phyloP scores from a whole-genome alignment of 2,113 vertebrate species.

The Laterallus jamaicensis region DNA sequence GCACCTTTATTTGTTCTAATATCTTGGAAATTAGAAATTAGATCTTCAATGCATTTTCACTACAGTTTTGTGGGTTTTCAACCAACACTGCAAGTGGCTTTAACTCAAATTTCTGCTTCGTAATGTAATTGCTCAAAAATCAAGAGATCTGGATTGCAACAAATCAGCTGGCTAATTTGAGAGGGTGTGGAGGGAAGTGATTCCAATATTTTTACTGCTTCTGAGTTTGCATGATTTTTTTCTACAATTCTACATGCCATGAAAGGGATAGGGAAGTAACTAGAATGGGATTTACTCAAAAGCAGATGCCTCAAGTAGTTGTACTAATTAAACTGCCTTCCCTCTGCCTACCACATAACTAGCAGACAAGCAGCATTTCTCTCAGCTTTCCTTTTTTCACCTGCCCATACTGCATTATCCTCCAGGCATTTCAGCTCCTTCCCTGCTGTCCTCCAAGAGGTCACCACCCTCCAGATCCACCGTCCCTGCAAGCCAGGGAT shows the following conservation, averaged over 20 bases:
- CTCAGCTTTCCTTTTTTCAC: neutral
- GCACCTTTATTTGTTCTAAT: neutral
- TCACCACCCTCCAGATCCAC: neutral
- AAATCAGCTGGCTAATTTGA: neutral
- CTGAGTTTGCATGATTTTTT: neutral
- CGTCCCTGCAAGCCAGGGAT: neutral
- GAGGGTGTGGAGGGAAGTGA: rapidly evolving
- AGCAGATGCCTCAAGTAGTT: neutral
- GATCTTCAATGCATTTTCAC: neutral
- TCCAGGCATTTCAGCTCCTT: neutral
- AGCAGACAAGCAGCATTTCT: neutral
- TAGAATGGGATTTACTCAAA: neutral
- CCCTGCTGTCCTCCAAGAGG: neutral
- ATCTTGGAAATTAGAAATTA: neutral
- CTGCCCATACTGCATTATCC: neutral
- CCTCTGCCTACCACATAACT: neutral
- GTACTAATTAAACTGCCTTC: neutral
- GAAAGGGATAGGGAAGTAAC: neutral
- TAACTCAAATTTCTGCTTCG: neutral
- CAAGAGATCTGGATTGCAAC: neutral
- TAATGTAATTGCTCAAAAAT: neutral
- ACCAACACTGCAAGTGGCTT: neutral
- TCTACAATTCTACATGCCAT: neutral
- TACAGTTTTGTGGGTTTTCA: neutral
- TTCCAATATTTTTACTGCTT: neutral